Conservation (phyloP, 2,113 vertebrate species). For the Apeltes quadracus region DNA sequence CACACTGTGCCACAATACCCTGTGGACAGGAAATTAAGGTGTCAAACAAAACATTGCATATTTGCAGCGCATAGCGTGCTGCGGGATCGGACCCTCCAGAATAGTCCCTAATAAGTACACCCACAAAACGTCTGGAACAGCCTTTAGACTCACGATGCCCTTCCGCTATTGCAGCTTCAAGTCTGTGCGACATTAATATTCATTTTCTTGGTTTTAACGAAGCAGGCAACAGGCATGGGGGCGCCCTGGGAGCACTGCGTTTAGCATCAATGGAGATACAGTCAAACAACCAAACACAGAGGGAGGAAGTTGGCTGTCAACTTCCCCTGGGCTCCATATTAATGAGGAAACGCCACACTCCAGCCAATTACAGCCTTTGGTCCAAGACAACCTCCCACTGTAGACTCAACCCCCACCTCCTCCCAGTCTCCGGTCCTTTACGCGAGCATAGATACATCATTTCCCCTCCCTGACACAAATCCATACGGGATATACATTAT, state of each 20-base stretch:
- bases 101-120: slow-evolving; percentile 56
- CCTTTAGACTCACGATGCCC: slow-evolving; percentile 57
- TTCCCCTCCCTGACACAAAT: slow-evolving; percentile 48
- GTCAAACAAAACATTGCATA: slow-evolving; percentile 42
- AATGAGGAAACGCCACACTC: slow-evolving; percentile 77
- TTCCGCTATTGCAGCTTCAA: slow-evolving; percentile 50
- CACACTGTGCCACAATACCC: not conserved
- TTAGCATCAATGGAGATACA: slow-evolving; percentile 80
- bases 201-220: slow-evolving; percentile 79
- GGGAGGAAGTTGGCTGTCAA: slow-evolving; percentile 77
- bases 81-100: slow-evolving; percentile 30
- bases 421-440: slow-evolving; percentile 43
- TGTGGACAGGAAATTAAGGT: slow-evolving; percentile 45
- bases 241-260: slow-evolving; percentile 66
- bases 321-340: slow-evolving; percentile 82
- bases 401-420: slow-evolving; percentile 43
- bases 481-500: slow-evolving; percentile 48
- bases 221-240: slow-evolving; percentile 71
- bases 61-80: slow-evolving; percentile 42
- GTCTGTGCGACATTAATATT: slow-evolving; percentile 77
- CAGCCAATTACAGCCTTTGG: slow-evolving; percentile 82
- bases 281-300: slow-evolving; percentile 80
- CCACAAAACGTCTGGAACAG: slow-evolving; percentile 45
- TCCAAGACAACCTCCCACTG: slow-evolving; percentile 68
- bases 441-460: slow-evolving; percentile 58